Evolutionary conservation across 2,113 vertebrate genomes (phyloP).

Genomic region (Thunnus thynnus): DNA sequence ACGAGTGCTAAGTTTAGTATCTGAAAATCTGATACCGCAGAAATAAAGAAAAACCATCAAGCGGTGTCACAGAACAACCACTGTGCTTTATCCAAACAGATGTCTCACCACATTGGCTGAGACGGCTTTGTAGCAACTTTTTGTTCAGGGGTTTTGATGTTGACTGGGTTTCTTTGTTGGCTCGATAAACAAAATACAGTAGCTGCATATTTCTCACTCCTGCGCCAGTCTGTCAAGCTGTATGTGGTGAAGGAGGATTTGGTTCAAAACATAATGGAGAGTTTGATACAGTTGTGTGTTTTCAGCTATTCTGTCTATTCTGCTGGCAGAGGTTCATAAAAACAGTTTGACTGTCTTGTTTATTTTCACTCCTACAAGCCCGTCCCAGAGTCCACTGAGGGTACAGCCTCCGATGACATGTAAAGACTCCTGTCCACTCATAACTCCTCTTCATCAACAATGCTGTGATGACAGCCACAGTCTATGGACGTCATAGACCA

Average conservation of each 20-base stretch:
- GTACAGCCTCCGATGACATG: background rate
- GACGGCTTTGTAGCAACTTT: slow-evolving; percentile 42
- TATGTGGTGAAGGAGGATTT: background rate
- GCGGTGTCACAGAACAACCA: slow-evolving; percentile 46
- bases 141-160: slow-evolving; percentile 36
- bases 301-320: slow-evolving; percentile 33
- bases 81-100: slow-evolving; percentile 60
- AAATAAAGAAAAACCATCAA: slow-evolving; percentile 46
- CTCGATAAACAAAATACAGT: slow-evolving; percentile 56
- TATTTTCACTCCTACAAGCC: slow-evolving; percentile 28
- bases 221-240: slow-evolving; percentile 48
- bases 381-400: slow-evolving; percentile 15
- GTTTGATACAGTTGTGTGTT: slow-evolving; percentile 49
- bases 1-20: slow-evolving; percentile 44
- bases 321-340: slow-evolving; percentile 19
- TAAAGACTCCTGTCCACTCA: background rate
- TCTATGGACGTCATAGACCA: background rate
- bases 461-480: no score
- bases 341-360: slow-evolving; percentile 32
- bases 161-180: slow-evolving; percentile 59
- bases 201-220: slow-evolving; percentile 45
- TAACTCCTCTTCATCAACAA: background rate
- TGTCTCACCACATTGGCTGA: slow-evolving; percentile 37
- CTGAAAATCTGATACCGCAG: slow-evolving; percentile 31
- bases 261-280: slow-evolving; percentile 46